Percentiles rank a stretch among this genome's conserved stretches.
These are phyloP conservation scores for Tetragonula carbonaria DNA, from an alignment of 2,888 invertebrate genomes.

Conservation along the genomic window DNA sequence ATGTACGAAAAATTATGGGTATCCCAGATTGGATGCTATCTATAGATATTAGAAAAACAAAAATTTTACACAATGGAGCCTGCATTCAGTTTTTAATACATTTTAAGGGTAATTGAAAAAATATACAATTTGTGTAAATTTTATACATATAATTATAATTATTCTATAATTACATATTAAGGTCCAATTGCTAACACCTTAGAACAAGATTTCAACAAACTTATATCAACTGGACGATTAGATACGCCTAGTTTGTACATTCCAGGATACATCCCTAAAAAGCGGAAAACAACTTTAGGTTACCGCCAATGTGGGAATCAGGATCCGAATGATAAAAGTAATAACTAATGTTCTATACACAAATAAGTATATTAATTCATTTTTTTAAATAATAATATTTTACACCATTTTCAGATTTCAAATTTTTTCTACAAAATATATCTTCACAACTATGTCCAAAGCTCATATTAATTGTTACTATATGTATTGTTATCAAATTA, in stretches of 20 bases:
- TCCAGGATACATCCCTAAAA: conserved; percentile 90
- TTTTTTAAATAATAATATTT: conserved; percentile 15
- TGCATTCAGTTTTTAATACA: conserved; percentile 95
- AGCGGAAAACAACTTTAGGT: conserved; percentile 89
- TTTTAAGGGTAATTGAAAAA: conserved; percentile 87
- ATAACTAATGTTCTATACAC: not conserved
- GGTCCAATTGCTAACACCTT: conserved; percentile 91
- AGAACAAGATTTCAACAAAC: conserved; percentile 91
- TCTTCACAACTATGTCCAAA: conserved; percentile 24
- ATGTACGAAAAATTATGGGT: conserved; percentile 92
- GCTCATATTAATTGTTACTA: conserved; percentile 8
- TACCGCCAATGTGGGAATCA: conserved; percentile 91
- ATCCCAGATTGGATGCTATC: conserved; percentile 96
- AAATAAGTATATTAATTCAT: not conserved
- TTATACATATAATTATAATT: not conserved
- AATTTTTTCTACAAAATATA: conserved; percentile 1
- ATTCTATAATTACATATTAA: conserved; percentile 66
- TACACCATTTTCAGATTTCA: conserved; percentile 34
- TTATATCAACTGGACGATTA: conserved; percentile 90
- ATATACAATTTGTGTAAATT: conserved; percentile 8
- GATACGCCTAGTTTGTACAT: conserved; percentile 91
- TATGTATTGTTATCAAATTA: conserved; percentile 19
- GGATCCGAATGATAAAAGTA: conserved; percentile 89
- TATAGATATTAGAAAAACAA: conserved; percentile 92
- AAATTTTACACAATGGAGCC: conserved; percentile 90